phyloP scores from a whole-genome alignment of 2,113 vertebrate species.

The Thamnaconus septentrionalis region DNA sequence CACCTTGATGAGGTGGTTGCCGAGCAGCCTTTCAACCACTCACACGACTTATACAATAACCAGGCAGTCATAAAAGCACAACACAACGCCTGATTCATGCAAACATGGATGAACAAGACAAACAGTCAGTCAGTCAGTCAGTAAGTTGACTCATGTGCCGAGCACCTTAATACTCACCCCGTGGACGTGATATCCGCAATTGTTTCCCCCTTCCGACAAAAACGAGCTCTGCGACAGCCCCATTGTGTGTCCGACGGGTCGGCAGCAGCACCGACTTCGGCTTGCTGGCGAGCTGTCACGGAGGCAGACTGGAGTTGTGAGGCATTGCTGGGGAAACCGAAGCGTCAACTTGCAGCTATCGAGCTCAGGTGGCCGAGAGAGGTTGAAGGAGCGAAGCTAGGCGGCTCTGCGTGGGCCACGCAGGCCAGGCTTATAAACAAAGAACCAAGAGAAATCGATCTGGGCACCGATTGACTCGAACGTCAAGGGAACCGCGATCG shows the following conservation, averaged over 20 bases:
- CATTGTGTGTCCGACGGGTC: slow-evolving; percentile 26
- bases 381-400: slow-evolving; percentile 1
- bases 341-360: slow-evolving; percentile 1
- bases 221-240: slow-evolving; percentile 65
- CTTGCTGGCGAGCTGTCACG: slow-evolving; percentile 21
- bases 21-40: not conserved
- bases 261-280: not conserved
- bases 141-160: not conserved
- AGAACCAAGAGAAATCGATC: slow-evolving; percentile 47
- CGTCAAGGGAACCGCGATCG: slow-evolving; percentile 2
- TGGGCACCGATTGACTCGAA: too few species aligned
- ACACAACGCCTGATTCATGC: too few species aligned
- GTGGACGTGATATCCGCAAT: slow-evolving; percentile 70
- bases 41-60: not conserved
- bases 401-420: slow-evolving; percentile 6
- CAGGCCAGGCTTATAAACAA: slow-evolving; percentile 40
- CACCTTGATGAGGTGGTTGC: not conserved
- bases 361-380: slow-evolving; percentile 2
- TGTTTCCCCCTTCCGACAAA: slow-evolving; percentile 51
- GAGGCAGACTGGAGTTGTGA: slow-evolving; percentile 20
- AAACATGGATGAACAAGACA: too few species aligned
- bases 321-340: slow-evolving; percentile 25
- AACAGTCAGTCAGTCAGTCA: not conserved
- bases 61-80: not conserved
- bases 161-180: slow-evolving; percentile 60